Conservation (phyloP, 2,797 vertebrate species). For the Sternotherus odoratus region DNA sequence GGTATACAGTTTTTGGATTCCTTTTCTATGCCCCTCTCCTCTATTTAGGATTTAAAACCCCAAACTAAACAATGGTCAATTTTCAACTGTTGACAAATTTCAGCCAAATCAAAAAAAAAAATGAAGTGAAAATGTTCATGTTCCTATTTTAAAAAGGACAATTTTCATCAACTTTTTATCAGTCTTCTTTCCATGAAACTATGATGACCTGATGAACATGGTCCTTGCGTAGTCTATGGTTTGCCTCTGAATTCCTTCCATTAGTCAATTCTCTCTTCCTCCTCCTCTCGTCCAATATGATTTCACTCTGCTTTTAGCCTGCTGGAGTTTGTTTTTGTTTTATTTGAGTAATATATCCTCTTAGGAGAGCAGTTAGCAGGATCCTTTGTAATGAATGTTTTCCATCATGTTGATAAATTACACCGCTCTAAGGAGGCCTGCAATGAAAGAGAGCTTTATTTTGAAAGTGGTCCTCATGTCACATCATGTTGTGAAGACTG, state of each 20-base stretch:
- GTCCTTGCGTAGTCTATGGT: neutral
- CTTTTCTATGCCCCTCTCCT: neutral
- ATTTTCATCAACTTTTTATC: neutral
- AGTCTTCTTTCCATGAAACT: rapidly evolving
- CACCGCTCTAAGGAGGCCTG: neutral
- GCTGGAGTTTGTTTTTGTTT: neutral
- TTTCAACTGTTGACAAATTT: neutral
- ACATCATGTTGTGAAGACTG: neutral
- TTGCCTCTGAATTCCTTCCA: neutral
- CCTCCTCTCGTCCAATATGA: neutral
- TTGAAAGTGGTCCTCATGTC: neutral
- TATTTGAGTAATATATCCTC: neutral
- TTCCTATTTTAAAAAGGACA: neutral
- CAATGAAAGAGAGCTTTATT: neutral
- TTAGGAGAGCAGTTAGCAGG: neutral
- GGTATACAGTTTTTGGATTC: neutral
- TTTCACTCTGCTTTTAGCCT: neutral
- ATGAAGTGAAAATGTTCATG: neutral
- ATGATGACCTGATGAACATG: rapidly evolving
- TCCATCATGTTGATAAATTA: neutral
- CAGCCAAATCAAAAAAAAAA: slow-evolving; percentile 11
- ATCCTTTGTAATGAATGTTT: neutral
- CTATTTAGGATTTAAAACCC: neutral
- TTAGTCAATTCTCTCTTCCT: neutral
- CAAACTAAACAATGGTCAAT: neutral